These are phyloP conservation scores for Cyphomyrmex costatus DNA, from an alignment of 1,140 invertebrate species.

Conservation along the genomic window DNA sequence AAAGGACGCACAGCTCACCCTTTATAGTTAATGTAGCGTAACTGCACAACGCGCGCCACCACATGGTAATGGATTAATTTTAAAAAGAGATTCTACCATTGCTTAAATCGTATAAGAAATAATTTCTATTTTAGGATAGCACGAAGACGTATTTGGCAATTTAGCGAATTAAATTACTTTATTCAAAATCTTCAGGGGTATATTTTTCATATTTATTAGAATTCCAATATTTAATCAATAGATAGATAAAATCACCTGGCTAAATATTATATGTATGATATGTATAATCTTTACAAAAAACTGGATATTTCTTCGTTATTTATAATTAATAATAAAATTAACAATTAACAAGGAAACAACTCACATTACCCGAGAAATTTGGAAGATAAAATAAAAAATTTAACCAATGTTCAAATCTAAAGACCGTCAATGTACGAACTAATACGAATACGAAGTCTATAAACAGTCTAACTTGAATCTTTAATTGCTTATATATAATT, in stretches of 20 bases:
- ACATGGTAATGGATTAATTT: slow-evolving; percentile 64
- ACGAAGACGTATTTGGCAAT: slow-evolving; percentile 38
- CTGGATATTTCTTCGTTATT: background rate
- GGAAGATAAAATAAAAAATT: background rate
- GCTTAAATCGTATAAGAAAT: slow-evolving; percentile 39
- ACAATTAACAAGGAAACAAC: background rate
- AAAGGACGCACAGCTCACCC: slow-evolving; percentile 32
- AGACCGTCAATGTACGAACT: too few species aligned
- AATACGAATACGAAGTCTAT: too few species aligned
- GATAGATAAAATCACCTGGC: background rate
- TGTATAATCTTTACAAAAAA: background rate
- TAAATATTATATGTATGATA: background rate
- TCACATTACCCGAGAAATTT: background rate
- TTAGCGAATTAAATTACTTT: slow-evolving; percentile 41
- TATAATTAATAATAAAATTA: slow-evolving; percentile 22
- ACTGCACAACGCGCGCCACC: slow-evolving; percentile 52
- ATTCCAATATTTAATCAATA: background rate
- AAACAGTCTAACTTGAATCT: too few species aligned
- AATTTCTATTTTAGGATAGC: slow-evolving; percentile 36
- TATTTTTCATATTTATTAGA: background rate
- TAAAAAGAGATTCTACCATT: slow-evolving; percentile 55
- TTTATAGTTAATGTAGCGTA: slow-evolving; percentile 61
- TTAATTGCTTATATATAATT: too few species aligned
- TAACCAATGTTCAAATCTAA: too few species aligned
- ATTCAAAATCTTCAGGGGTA: background rate